phyloP scores from a whole-genome alignment of 2,888 invertebrate species.

The Cremastinae sp. region DNA sequence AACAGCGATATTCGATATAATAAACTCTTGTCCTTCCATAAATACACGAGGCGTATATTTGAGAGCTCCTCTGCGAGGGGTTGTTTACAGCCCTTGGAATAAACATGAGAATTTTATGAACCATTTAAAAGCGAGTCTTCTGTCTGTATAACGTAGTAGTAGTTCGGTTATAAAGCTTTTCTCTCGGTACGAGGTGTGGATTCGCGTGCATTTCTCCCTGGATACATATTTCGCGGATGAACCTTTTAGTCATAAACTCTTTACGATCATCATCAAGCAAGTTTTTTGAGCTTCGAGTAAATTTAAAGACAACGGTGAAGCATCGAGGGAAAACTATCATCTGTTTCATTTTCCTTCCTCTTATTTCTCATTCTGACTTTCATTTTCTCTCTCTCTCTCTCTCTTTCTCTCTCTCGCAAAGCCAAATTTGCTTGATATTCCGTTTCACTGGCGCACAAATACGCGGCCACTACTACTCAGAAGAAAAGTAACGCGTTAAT shows the following conservation, averaged over 20 bases:
- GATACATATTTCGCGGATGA: slow-evolving; percentile 50
- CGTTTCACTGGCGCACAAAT: neutral
- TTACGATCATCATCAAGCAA: slow-evolving; percentile 58
- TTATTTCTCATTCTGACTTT: neutral
- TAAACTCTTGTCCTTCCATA: slow-evolving; percentile 19
- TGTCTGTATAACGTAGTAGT: slow-evolving; percentile 22
- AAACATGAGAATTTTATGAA: slow-evolving; percentile 60
- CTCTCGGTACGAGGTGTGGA: slow-evolving; percentile 6
- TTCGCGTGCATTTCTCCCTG: slow-evolving; percentile 23
- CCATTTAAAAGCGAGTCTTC: slow-evolving; percentile 46
- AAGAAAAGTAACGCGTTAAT: slow-evolving; percentile 2
- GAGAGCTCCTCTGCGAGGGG: slow-evolving; percentile 37
- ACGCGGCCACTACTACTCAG: neutral
- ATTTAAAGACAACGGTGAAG: slow-evolving; percentile 52
- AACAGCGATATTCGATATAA: slow-evolving; percentile 29
- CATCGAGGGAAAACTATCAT: slow-evolving; percentile 18
- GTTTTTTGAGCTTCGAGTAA: slow-evolving; percentile 48
- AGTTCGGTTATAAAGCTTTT: slow-evolving; percentile 37
- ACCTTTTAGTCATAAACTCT: slow-evolving; percentile 45
- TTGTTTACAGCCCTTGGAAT: slow-evolving; percentile 59
- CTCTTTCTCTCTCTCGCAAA: neutral
- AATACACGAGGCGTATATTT: slow-evolving; percentile 12
- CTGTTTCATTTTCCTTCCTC: neutral
- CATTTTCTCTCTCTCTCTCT: neutral
- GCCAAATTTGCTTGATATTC: neutral